Evolutionary conservation across 2,888 invertebrate species (phyloP).

Genomic region (Sicus ferrugineus): DNA sequence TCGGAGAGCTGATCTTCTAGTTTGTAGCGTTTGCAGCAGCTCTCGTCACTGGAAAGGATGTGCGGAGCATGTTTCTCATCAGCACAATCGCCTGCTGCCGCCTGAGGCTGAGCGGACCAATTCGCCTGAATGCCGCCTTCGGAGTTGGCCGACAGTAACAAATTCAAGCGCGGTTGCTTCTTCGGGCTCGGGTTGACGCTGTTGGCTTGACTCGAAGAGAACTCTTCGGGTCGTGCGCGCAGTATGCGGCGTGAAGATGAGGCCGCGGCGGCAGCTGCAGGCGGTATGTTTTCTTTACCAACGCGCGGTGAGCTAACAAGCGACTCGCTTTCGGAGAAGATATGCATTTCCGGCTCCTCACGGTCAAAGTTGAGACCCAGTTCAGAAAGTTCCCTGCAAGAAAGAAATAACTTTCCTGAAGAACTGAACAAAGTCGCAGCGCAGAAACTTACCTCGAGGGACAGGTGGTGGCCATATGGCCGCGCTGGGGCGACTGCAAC

Average conservation of each 20-base stretch:
- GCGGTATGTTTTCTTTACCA: conserved; percentile 65
- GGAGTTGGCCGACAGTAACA: conserved; percentile 59
- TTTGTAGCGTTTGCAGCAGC: conserved; percentile 72
- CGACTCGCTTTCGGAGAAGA: conserved; percentile 88
- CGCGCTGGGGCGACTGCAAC: conserved; percentile 64
- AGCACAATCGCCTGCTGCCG: conserved; percentile 15
- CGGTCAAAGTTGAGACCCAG: conserved; percentile 83
- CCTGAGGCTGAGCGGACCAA: conserved; percentile 41
- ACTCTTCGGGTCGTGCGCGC: conserved; percentile 68
- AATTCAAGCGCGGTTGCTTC: conserved; percentile 68
- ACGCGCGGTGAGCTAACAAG: conserved; percentile 69
- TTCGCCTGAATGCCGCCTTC: conserved; percentile 40
- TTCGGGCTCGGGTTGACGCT: conserved; percentile 71
- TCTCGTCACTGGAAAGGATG: conserved; percentile 62
- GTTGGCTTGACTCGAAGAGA: conserved; percentile 67
- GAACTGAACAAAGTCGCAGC: background rate
- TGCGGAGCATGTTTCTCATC: conserved; percentile 41
- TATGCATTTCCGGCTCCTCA: conserved; percentile 85
- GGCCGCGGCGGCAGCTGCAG: conserved; percentile 50
- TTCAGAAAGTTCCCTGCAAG: conserved; percentile 75
- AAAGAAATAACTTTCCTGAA: background rate
- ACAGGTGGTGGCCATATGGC: conserved; percentile 60
- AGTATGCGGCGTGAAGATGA: conserved; percentile 64
- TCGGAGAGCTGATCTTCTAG: conserved; percentile 81
- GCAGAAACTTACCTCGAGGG: conserved; percentile 59